Percentiles rank a stretch among this genome's conserved stretches.
phyloP scores from a whole-genome alignment of 2,888 invertebrate genomes.

The Drosophila cognata region DNA sequence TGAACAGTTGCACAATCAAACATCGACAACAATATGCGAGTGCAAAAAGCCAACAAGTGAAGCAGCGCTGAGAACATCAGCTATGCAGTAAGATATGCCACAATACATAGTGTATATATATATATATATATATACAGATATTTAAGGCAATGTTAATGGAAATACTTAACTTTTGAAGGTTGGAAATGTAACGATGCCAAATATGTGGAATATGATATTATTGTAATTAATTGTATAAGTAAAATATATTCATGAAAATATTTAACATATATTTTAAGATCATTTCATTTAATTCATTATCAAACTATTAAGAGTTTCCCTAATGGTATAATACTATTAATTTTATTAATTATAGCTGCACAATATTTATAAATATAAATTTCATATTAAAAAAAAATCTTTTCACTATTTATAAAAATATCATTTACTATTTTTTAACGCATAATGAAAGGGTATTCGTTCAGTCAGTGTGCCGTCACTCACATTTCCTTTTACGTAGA shows the following conservation, averaged over 20 bases:
- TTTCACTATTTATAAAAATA: not conserved
- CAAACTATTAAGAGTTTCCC: fast-evolving
- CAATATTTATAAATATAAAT: not conserved
- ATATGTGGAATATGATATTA: not conserved
- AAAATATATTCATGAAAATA: not conserved
- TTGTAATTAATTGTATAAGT: not conserved
- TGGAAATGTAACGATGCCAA: not conserved
- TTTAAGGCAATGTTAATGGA: too few relatives aligned
- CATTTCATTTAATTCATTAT: not conserved
- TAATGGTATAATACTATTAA: not conserved
- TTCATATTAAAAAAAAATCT: too few relatives aligned
- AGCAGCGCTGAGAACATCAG: conserved; percentile 7
- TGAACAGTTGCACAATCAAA: conserved; percentile 78
- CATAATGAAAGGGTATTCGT: conserved; percentile 3
- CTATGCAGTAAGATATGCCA: conserved; percentile 4
- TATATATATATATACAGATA: too few relatives aligned
- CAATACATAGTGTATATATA: not conserved
- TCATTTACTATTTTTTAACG: not conserved
- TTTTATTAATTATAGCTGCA: not conserved
- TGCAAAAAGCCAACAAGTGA: conserved; percentile 13
- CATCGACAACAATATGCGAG: conserved; percentile 56
- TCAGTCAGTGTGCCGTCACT: not conserved
- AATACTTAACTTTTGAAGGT: not conserved
- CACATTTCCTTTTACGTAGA: not conserved
- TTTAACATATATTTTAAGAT: not conserved